Evolutionary conservation across 64 coral and sea anemone species (phyloP).

Genomic region (Trachythela sp.): DNA sequence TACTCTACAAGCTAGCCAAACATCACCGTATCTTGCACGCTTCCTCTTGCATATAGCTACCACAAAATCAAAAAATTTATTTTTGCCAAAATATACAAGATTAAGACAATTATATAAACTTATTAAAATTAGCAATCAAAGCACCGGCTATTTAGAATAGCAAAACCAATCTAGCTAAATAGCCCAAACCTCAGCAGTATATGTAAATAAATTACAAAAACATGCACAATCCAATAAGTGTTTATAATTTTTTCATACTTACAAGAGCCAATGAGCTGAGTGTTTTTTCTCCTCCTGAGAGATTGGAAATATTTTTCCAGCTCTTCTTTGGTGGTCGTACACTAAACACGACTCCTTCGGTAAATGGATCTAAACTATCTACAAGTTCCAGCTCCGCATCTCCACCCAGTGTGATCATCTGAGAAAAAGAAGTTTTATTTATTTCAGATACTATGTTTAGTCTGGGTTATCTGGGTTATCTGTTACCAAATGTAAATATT

Average conservation of each 20-base stretch:
- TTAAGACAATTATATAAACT: too few species aligned
- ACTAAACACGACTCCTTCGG: constrained; percentile 97
- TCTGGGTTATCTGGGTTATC: too few species aligned
- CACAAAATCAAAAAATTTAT: too few species aligned
- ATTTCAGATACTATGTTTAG: background rate
- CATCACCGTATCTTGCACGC: too few species aligned
- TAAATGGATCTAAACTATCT: constrained; percentile 96
- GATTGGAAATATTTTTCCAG: constrained; percentile 52
- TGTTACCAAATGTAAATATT: too few species aligned
- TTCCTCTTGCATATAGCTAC: too few species aligned
- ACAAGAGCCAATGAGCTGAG: constrained; percentile 90
- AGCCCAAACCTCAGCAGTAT: too few species aligned
- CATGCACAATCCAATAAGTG: background rate
- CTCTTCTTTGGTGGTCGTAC: constrained; percentile 94
- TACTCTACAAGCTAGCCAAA: too few species aligned
- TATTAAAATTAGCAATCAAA: too few species aligned
- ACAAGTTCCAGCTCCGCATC: constrained; percentile 92
- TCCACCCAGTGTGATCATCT: constrained; percentile 86
- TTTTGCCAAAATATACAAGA: too few species aligned
- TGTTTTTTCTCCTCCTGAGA: constrained; percentile 95
- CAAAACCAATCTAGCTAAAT: too few species aligned
- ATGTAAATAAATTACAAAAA: background rate
- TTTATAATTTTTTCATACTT: background rate
- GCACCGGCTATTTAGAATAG: too few species aligned
- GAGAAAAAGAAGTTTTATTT: background rate